Base-by-base conservation (phyloP, 1,140 invertebrate species). In the Stegodyphus mimosarum region DNA sequence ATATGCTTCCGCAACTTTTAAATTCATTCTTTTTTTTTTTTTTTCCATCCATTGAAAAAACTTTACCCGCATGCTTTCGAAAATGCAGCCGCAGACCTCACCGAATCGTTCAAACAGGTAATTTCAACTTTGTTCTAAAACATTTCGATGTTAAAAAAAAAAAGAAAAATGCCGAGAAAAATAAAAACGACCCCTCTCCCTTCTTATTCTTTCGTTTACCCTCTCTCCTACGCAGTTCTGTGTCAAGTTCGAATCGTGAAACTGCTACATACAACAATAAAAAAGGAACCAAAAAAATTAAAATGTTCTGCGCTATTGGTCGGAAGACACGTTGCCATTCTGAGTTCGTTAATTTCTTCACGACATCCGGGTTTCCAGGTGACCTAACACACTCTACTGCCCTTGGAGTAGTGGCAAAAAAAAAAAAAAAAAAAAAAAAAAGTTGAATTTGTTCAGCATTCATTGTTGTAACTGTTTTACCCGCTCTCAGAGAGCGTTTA, bases 361-460 rank as follows among this genome's bases (percentile, higher is more conserved):
- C 10, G 55, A 83, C 71, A 83, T 83, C 80, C 80, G 80, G 80
- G 80, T 83, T 83, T 73, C 80, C 80, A 83, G 80, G 80, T 83
- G 80, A 83, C 80, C 80, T 74, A 66, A 64, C 80, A 83, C 80
- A 83, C 80, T 83, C 80, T 60, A 83, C 49, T 83, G 80, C 80
- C 80, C 77, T 80, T 60, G 69, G 52, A 51, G n/a, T 7, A 73
- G 6, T n/a, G 49, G 0, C 7, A 53, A 73, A 53, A 17, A 73
- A 70, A 48, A 49, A 73, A 53, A 67, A 17, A 73, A 79, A n/a
- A 15, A 79, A 4, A 60, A 13, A 60, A 49, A n/a, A 13, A 13
- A 78, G 13, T 51, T 67, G 15, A 7, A 17, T 67, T 13, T 67
- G 64, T 18, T 67, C 11, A n/a, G 2, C 17, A 18, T 67, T 67